These are phyloP conservation scores for Branchinecta sandiegonensis DNA, from an alignment of 2,888 invertebrate genomes.

Conservation along the genomic window DNA sequence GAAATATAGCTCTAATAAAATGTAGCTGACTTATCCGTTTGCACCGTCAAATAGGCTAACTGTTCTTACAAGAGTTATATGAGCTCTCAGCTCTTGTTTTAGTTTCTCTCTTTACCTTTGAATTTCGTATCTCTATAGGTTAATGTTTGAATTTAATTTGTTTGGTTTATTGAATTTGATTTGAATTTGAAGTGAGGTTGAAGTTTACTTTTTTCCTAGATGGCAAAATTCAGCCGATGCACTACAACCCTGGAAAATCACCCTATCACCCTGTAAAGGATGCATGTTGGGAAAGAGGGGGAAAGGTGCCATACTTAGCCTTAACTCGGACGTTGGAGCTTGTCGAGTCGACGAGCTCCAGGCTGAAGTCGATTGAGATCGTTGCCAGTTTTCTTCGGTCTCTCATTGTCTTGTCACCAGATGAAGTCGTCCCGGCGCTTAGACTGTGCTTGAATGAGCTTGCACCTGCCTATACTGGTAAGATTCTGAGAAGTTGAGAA, in stretches of 20 bases:
- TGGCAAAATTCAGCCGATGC: slow-evolving; percentile 30
- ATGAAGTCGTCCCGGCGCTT: slow-evolving; percentile 76
- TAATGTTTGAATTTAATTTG: too few species aligned
- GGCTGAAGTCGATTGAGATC: slow-evolving; percentile 81
- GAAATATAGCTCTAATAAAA: too few species aligned
- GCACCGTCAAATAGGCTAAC: too few species aligned
- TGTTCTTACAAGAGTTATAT: too few species aligned
- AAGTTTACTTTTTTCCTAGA: neutral
- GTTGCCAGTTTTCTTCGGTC: slow-evolving; percentile 83
- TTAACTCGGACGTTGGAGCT: slow-evolving; percentile 69
- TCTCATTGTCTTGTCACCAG: slow-evolving; percentile 68
- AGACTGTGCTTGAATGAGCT: slow-evolving; percentile 91
- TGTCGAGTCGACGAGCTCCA: slow-evolving; percentile 68
- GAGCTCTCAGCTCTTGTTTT: too few species aligned
- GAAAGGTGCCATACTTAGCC: slow-evolving; percentile 79
- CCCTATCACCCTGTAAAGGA: slow-evolving; percentile 69
- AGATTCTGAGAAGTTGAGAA: too few species aligned
- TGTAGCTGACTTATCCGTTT: too few species aligned
- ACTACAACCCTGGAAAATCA: slow-evolving; percentile 53
- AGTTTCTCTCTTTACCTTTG: too few species aligned
- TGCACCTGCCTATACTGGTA: slow-evolving; percentile 87
- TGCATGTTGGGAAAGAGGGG: slow-evolving; percentile 60
- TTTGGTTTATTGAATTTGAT: too few species aligned
- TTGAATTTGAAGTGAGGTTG: neutral
- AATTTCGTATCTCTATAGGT: too few species aligned